phyloP scores from a whole-genome alignment of 2,797 vertebrate genomes.

The Centroberyx gerrardi region DNA sequence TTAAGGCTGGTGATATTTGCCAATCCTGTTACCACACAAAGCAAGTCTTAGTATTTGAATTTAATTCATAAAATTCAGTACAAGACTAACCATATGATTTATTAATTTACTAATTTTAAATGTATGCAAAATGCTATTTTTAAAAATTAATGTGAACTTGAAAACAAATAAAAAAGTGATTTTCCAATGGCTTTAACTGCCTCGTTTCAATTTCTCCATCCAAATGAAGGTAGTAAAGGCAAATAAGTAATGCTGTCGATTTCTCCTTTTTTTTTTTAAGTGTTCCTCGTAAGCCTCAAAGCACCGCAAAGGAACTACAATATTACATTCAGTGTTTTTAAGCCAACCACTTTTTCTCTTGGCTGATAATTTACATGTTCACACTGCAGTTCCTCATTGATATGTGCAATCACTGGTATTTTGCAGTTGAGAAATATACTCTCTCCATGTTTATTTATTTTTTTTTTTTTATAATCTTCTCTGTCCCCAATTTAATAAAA shows the following conservation, averaged over 20 bases:
- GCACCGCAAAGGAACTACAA: conserved; percentile 78
- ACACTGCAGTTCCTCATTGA: conserved; percentile 70
- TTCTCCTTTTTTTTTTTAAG: conserved; percentile 50
- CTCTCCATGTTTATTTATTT: conserved; percentile 7
- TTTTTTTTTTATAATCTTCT: neutral
- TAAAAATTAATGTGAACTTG: conserved; percentile 27
- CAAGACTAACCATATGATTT: conserved; percentile 32
- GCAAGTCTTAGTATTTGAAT: conserved; percentile 26
- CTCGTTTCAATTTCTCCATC: conserved; percentile 50
- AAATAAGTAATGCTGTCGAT: conserved; percentile 69
- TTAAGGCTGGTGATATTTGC: conserved; percentile 27
- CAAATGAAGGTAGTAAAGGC: conserved; percentile 72
- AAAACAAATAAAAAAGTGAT: conserved; percentile 52
- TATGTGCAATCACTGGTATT: conserved; percentile 78
- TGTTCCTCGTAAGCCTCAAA: conserved; percentile 70
- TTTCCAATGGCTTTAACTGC: conserved; percentile 69
- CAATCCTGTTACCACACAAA: conserved; percentile 43
- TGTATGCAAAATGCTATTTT: conserved; percentile 27
- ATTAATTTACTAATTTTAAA: conserved; percentile 45
- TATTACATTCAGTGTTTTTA: conserved; percentile 83
- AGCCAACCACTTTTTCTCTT: conserved; percentile 63
- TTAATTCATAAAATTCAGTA: conserved; percentile 41
- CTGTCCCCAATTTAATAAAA: conserved; percentile 51
- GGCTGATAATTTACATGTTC: conserved; percentile 79
- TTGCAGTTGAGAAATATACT: conserved; percentile 54